A percentile compares a stretch with the other conserved stretches of the same genome.
These are phyloP conservation scores for Argynnis bischoffii DNA, from an alignment of 2,888 invertebrate genomes.

Conservation along the genomic window DNA sequence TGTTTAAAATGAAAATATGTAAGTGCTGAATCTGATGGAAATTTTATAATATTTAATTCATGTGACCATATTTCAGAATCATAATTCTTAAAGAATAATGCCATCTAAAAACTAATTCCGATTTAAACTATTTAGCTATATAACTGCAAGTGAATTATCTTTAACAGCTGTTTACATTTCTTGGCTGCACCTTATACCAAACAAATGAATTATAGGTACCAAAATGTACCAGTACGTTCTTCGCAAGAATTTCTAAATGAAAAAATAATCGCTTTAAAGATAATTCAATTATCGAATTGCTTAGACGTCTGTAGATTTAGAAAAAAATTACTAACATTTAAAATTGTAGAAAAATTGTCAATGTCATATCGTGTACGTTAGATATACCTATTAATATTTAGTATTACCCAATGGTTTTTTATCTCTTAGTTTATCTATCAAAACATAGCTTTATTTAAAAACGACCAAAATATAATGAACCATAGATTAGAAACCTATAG, in stretches of 20 bases:
- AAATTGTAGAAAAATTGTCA: constrained; percentile 2
- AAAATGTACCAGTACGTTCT: too few species aligned
- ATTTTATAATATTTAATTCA: too few species aligned
- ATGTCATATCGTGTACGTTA: constrained; percentile 4
- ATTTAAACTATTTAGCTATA: too few species aligned
- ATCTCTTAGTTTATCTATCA: constrained; percentile 3
- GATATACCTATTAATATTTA: constrained; percentile 3
- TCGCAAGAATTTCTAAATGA: not conserved
- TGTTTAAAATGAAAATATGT: too few species aligned
- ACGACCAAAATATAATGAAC: constrained; percentile 55
- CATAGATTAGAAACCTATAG: constrained; percentile 47
- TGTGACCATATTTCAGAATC: too few species aligned
- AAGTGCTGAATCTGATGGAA: too few species aligned
- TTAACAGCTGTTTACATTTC: too few species aligned
- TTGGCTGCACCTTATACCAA: too few species aligned
- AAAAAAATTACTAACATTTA: constrained; percentile 6
- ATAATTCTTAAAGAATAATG: too few species aligned
- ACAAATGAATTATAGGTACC: too few species aligned
- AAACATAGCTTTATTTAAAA: constrained; percentile 35
- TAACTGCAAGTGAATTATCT: too few species aligned
- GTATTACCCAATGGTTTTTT: not conserved
- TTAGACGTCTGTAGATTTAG: constrained; percentile 13
- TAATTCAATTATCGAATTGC: constrained; percentile 9
- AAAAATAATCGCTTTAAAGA: not conserved
- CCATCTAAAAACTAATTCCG: too few species aligned